Conservation (phyloP, 1,140 invertebrate species). For the Temnothorax curvispinosus region DNA sequence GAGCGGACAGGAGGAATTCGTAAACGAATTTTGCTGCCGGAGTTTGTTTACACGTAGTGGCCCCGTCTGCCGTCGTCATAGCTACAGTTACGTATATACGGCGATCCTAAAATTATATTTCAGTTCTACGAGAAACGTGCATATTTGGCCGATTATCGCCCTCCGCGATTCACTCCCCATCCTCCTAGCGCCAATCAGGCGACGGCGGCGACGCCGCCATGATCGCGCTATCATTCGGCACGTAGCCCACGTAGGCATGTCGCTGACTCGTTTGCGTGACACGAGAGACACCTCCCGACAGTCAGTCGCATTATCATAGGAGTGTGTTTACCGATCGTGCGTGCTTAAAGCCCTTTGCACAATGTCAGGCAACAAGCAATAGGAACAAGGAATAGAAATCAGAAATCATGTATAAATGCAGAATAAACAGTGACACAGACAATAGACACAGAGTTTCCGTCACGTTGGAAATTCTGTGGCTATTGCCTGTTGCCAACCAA, state of each 20-base stretch:
- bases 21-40: conserved; percentile 16
- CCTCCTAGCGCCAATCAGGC: background rate
- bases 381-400: too few species aligned
- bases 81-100: background rate
- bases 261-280: background rate
- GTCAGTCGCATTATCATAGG: background rate
- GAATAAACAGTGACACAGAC: too few species aligned
- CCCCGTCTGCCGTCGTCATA: background rate
- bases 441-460: too few species aligned
- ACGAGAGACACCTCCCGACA: conserved; percentile 1
- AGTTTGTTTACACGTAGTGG: conserved; percentile 9
- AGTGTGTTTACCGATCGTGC: background rate
- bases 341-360: too few species aligned
- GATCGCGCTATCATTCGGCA: conserved; percentile 66
- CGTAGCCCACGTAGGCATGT: conserved; percentile 81
- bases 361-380: too few species aligned
- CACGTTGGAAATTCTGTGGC: too few species aligned
- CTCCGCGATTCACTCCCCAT: conserved; percentile 15
- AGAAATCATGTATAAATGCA: too few species aligned
- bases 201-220: conserved; percentile 72
- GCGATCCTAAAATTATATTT: conserved; percentile 63
- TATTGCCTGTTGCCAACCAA: too few species aligned
- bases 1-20: conserved; percentile 1
- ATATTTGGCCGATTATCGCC: conserved; percentile 74
- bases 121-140: conserved; percentile 54